phyloP scores from a whole-genome alignment of 2,888 invertebrate genomes.

The Latrodectus elegans region DNA sequence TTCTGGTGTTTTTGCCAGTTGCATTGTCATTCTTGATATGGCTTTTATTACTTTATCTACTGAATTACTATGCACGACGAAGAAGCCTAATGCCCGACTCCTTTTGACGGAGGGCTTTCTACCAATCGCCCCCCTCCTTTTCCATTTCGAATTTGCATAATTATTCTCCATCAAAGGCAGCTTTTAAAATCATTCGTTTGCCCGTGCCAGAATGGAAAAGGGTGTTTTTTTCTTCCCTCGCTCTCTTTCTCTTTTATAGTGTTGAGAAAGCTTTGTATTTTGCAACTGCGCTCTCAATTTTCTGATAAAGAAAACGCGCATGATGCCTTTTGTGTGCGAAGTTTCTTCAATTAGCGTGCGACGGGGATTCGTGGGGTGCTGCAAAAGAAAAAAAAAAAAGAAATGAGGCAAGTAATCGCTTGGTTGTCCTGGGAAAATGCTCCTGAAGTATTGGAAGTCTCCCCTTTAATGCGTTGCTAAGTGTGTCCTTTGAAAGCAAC shows the following conservation, averaged over 20 bases:
- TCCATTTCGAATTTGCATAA: slow-evolving; percentile 20
- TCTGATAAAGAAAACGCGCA: neutral
- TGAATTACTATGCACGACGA: neutral
- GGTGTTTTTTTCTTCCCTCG: neutral
- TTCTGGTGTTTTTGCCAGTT: neutral
- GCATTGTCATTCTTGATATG: slow-evolving; percentile 2
- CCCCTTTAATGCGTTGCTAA: no score
- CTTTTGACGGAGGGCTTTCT: neutral
- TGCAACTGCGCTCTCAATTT: neutral
- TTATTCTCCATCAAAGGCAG: slow-evolving; percentile 2
- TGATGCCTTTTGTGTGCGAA: no score
- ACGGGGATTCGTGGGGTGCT: no score
- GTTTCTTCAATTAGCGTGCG: no score
- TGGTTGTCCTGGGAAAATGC: no score
- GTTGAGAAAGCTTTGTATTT: neutral
- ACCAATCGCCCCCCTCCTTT: neutral
- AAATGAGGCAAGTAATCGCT: no score
- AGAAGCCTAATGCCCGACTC: neutral
- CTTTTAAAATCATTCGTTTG: neutral
- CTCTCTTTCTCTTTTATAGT: neutral
- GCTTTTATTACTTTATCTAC: slow-evolving; percentile 2
- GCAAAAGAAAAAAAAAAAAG: no score
- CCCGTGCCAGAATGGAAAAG: neutral
- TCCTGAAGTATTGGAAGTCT: no score
- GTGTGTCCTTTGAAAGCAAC: no score